phyloP scores from a whole-genome alignment of 2,113 vertebrate genomes.

The Holacanthus passer region DNA sequence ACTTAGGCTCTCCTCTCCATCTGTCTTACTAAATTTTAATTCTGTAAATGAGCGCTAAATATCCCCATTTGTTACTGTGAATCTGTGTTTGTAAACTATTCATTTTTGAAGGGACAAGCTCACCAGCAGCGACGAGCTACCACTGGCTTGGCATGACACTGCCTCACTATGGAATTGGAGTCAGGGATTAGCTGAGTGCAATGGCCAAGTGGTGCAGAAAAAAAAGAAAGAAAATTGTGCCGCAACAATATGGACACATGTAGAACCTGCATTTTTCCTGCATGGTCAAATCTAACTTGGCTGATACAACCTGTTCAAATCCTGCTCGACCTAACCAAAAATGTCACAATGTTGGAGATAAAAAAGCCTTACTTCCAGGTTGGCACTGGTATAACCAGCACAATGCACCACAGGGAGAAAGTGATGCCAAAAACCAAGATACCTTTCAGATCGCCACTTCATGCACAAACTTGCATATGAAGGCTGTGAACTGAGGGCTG shows the following conservation, averaged over 20 bases:
- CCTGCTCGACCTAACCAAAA: not conserved
- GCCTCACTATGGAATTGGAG: not conserved
- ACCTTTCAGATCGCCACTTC: not conserved
- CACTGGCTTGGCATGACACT: not conserved
- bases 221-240: not conserved
- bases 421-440: not conserved
- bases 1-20: constrained; percentile 40
- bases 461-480: not conserved
- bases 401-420: not conserved
- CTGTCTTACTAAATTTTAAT: not conserved
- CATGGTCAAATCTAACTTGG: not conserved
- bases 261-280: not conserved
- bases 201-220: not conserved
- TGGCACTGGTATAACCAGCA: not conserved
- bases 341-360: not conserved
- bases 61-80: constrained; percentile 8
- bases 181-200: not conserved
- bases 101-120: not conserved
- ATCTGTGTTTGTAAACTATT: constrained; percentile 1
- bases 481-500: not conserved
- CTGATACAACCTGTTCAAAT: not conserved
- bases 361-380: not conserved
- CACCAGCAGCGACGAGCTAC: constrained; percentile 3
- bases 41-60: not conserved
- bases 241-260: not conserved